Conservation (phyloP, 2,888 invertebrate genomes). For the Lasioglossum calceatum region DNA sequence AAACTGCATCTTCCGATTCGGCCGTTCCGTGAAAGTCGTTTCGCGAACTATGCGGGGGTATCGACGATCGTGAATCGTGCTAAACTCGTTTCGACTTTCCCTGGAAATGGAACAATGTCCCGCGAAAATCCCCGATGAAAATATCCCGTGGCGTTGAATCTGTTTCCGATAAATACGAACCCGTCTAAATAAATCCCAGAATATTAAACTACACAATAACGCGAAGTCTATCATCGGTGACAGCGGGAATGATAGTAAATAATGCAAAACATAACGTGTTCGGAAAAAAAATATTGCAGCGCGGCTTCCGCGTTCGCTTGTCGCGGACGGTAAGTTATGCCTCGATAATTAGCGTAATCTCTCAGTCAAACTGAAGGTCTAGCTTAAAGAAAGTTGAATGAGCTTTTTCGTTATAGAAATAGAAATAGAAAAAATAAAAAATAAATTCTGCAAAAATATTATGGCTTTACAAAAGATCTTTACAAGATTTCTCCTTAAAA, state of each 20-base stretch:
- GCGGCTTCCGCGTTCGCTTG: neutral
- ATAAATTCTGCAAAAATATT: neutral
- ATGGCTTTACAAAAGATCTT: neutral
- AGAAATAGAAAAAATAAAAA: neutral
- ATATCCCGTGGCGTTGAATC: neutral
- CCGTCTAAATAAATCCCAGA: neutral
- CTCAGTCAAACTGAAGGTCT: neutral
- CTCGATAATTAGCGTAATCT: neutral
- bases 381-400: neutral
- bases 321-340: neutral
- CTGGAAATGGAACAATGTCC: neutral
- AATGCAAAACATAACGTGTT: neutral
- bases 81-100: neutral
- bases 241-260: neutral
- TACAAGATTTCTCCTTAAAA: neutral
- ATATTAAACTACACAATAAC: neutral
- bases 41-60: slow-evolving; percentile 22
- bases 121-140: neutral
- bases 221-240: neutral
- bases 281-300: neutral
- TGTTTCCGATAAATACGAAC: neutral
- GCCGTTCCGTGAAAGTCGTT: slow-evolving; percentile 29
- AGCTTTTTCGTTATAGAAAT: neutral
- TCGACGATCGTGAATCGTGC: neutral
- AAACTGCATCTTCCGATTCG: slow-evolving; percentile 16